phyloP scores from a whole-genome alignment of 2,113 vertebrate species.

The Trichomycterus rosablanca region DNA sequence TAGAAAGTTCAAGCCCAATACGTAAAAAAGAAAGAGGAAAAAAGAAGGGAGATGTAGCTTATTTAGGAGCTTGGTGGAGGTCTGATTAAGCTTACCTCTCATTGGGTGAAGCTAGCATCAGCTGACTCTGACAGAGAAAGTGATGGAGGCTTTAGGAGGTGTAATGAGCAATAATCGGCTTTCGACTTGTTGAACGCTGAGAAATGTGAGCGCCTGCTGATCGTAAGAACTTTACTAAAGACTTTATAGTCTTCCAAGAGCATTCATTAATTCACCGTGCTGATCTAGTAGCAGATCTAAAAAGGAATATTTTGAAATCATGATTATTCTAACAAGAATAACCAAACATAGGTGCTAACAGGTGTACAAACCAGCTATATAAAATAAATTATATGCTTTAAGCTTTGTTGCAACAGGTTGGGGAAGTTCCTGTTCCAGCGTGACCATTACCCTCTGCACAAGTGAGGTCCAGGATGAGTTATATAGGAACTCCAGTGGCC shows the following conservation, averaged over 20 bases:
- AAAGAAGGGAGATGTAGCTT: neutral
- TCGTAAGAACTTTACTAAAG: slow-evolving; percentile 14
- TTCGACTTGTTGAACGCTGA: slow-evolving; percentile 4
- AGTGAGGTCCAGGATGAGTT: too few species aligned
- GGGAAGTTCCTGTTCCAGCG: too few species aligned
- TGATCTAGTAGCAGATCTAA: slow-evolving; percentile 2
- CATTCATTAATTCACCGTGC: neutral
- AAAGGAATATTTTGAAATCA: too few species aligned
- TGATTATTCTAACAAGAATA: too few species aligned
- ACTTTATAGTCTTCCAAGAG: slow-evolving; percentile 2
- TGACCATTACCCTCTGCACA: too few species aligned
- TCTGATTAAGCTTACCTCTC: neutral
- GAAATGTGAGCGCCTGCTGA: slow-evolving; percentile 28
- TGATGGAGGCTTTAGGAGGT: slow-evolving; percentile 12
- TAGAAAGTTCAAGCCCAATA: too few species aligned
- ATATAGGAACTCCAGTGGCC: too few species aligned
- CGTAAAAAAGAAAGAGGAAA: neutral
- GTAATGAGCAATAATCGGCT: slow-evolving; percentile 33
- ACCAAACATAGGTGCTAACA: too few species aligned
- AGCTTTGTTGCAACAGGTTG: too few species aligned
- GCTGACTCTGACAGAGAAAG: slow-evolving; percentile 26
- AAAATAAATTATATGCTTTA: too few species aligned
- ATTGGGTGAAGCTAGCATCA: slow-evolving; percentile 23
- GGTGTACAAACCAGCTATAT: too few species aligned
- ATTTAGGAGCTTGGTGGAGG: neutral